Evolutionary conservation across 2,797 vertebrate species (phyloP), one percentile per base, ranked within the genome.

Genomic region (Lutjanus argentimaculatus): DNA sequence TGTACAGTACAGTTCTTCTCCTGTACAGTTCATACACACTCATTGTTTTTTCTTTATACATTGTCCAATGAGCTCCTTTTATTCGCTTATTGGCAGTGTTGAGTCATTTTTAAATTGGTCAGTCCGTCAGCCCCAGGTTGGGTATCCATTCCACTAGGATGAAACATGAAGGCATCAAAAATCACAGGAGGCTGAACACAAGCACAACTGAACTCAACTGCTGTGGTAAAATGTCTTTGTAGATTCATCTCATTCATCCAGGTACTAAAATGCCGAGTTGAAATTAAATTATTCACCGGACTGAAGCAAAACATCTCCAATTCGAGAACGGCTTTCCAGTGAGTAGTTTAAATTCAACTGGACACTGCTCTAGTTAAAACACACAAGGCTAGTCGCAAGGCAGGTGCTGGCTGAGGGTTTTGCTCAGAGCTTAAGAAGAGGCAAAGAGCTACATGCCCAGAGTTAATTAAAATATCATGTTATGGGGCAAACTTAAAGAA

Each of bases 141-240:
- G 94, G 93, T 92, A 93, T 95, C 92, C 90, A 83, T 70, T 89
- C 89, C 92, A 94, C 91, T 75, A 88, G 87, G 85, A 91, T 92
- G 94, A 95, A 96, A 96, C 96, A 96, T 95, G 94, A 94, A 93
- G 92, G 93, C 93, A 93, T 93, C 88, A 78, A 77, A 82, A 89
- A 89, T 90, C 91, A 92, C 82, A 91, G 91, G 90, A 92, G 89
- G 91, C 79, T 36, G 79, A 87, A 89, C 87, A 82, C 85, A 82
- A 88, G 87, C 85, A 91, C 86, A 83, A 88, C 82, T 80, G 75
- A 90, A 85, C 79, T 84, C 80, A 78, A 58, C 82, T 56, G 77
- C 65, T 84, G 75, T 71, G 64, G 67, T 42, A 36, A 57, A 79
- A 67, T 21, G 12, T 63, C 19, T 22, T 15, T 59, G 52, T n/a